Base-by-base conservation (phyloP, 2,113 vertebrate species). In the Theristicus caerulescens region DNA sequence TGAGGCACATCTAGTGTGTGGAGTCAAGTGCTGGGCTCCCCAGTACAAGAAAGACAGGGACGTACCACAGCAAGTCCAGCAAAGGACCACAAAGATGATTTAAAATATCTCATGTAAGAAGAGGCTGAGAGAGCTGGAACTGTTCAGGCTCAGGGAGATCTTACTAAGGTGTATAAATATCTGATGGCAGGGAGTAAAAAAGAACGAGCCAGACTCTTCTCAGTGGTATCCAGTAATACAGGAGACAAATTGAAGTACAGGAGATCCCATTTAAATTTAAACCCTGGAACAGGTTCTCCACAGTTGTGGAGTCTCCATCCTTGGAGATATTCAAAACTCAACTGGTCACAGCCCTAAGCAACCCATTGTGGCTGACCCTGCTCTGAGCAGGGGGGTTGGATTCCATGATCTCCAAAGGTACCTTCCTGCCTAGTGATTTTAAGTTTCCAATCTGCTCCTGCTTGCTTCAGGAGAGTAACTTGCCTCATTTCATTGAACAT, bases 31-130 rank as follows among this genome's bases (percentile, higher is more conserved):
- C 25, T 70, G 40, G 31, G 31, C 47, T 77, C 11, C 14, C 5
- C 46, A 54, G 27, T 21, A 54, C 24, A 59, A 69, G 46, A 87
- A 36, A 82, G 34, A 34, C 16, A 47, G 16, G 17, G 9, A 17
- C 1, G 2, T 69, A 47, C 24, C 3, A 5, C 10, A 55, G 16
- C 0, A 1, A 74, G 38, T 29, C 27, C 61, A 52, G 26, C 20
- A 51, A 66, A 66, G 21, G 44, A 22, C 10, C 32, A 55, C 17
- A 55, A 70, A 64, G 4, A 16, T 51, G 21, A 64, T 84, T 69
- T 59, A 38, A 52, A 59, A 38, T 34, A 52, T 6, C 27, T 76
- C 6, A 2, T 40, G 11, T 61, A 25, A 69, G 38, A 71, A 64
- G 55, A n/a, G 31, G 25, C 20, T 70, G 71, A 55, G 29, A 90